Conservation (phyloP, 2,113 vertebrate genomes). For the Phyllostomus hastatus region DNA sequence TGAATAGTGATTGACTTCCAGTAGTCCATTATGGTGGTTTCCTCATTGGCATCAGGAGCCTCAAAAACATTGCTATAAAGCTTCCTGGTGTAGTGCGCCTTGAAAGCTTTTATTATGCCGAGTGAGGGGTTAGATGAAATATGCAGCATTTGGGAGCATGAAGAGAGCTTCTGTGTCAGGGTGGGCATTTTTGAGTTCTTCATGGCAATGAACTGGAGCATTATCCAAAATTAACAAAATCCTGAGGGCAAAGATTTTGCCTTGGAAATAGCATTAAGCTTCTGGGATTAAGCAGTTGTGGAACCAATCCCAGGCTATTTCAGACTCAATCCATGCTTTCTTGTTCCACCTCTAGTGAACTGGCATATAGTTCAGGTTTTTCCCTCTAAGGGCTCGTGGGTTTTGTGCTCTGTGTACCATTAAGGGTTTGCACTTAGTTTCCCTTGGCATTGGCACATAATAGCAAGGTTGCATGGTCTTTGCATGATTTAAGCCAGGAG, state of each 20-base stretch:
- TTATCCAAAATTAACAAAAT: slow-evolving; percentile 2
- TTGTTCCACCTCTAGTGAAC: not conserved
- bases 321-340: not conserved
- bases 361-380: not conserved
- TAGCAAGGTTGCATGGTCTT: not conserved
- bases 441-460: not conserved
- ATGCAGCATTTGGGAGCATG: not conserved
- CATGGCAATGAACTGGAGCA: not conserved
- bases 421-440: not conserved
- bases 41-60: not conserved
- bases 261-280: not conserved
- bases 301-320: slow-evolving; percentile 13
- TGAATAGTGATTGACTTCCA: not conserved
- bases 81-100: not conserved
- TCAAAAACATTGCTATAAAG: not conserved
- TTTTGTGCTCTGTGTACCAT: not conserved
- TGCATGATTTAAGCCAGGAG: not conserved
- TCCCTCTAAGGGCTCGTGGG: not conserved
- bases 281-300: not conserved
- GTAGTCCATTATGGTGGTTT: not conserved
- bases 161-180: not conserved
- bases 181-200: slow-evolving; percentile 19
- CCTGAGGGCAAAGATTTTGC: not conserved
- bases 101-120: not conserved
- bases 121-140: not conserved